Evolutionary conservation across 30 jellyfish, hydroid and myxozoan species (phyloP), one percentile per base, ranked within the genome.

Genomic region (Cassiopea xamachana): DNA sequence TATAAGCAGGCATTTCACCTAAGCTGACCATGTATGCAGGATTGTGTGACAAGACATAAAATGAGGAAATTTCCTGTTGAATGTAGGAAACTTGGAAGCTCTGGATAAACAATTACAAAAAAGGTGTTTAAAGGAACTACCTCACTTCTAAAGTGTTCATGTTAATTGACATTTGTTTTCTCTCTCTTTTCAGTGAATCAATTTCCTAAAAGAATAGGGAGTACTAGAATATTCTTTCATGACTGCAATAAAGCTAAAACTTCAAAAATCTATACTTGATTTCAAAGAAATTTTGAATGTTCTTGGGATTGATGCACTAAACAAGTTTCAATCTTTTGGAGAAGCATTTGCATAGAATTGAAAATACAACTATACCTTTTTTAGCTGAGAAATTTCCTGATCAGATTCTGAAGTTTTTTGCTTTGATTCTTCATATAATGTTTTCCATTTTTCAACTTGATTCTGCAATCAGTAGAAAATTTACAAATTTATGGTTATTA

Each of bases 131-230:
- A 51, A 51, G 64, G 8, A 51, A 51, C 58, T 73, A 93, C 98
- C 98, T 89, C 7, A 94, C 97, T 89, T 94, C 98, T 39, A 90
- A 81, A 1, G 97, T 51, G 78, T 88, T 94, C 70, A 69, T 89
- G 45, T 77, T 85, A 47, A 93, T 89, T 5, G 91, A 72, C 17
- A 82, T 14, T 62, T 94, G 97, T 69, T 90, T 89, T 73, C 86
- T 80, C 43, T 90, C 95, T 64, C 98, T 88, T 62, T 90, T 89
- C 50, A 90, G 69, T 50, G 90, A 69, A 62, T 94, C 98, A 48
- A 77, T 16, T 81, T 94, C 98, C 98, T 94, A 47, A 12, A 81
- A 70, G 10, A 48, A n/a, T 1, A 44, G 49, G 13, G 6, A 43
- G n/a, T n/a, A n/a, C n/a, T n/a, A n/a, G n/a, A n/a, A n/a, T n/a